Base-by-base conservation (phyloP, 2,113 vertebrate species). In the Hyperoodon ampullatus region DNA sequence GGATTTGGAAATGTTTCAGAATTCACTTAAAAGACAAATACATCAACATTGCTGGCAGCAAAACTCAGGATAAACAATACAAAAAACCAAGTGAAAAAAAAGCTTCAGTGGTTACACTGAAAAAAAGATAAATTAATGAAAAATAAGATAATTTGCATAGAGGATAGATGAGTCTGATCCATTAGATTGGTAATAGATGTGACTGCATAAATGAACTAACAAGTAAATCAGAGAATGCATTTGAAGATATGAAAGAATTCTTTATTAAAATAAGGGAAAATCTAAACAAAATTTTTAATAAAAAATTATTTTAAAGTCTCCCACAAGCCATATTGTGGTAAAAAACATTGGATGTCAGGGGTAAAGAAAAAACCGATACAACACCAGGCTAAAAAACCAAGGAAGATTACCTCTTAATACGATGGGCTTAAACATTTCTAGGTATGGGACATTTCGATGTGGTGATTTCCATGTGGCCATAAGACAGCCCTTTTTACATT, bases 61-160 rank as follows among this genome's bases (percentile, higher is more conserved):
- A 85, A 95, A 71, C 2, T 28, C 30, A 60, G 30, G 44, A 63
- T 58, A 92, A 65, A 87, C 1, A 6, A 53, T 66, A 33, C 19
- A 61, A 55, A 88, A 92, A 88, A 60, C 10, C 8, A 58, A 65
- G 35, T 72, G 44, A 26, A 82, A 94, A 94, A 94, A 47, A 23
- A 87, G n/a, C 7, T 82, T 19, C 11, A 92, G 87, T 33, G 44
- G 93, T 71, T 58, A 39, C 9, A 58, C 6, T 77, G 19, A 12
- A 70, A 65, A 61, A 90, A 92, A 90, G 44, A 65, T n/a, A 50
- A 87, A 65, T 72, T 65, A 90, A 70, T 96, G 16, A 78, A 86
- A 94, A 77, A 63, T 70, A 53, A 68, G 39, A 77, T 61, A 35
- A 91, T 74, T 47, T 88, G 61, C 18, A 39, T 71, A 15, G 2